Conservation (phyloP, 2,888 invertebrate genomes). For the Diploptera punctata region DNA sequence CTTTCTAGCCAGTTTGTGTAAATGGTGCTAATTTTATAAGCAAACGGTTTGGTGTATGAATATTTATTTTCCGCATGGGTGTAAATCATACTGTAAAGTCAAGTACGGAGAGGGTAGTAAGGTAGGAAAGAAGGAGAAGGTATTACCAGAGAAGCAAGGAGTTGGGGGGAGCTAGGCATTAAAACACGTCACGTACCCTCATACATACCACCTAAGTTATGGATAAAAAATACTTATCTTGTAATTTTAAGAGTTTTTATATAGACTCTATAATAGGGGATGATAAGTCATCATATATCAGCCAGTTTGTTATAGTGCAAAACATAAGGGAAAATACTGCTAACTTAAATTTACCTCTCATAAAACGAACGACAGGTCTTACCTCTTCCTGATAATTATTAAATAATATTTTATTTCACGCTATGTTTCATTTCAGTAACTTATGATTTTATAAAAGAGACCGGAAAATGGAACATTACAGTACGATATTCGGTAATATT, state of each 20-base stretch:
- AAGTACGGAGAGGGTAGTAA: constrained; percentile 20
- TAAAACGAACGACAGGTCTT: too few species aligned
- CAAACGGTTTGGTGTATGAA: constrained; percentile 28
- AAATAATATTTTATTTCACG: too few species aligned
- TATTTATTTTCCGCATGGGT: constrained; percentile 21
- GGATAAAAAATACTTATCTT: constrained; percentile 7
- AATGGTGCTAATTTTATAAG: constrained; percentile 27
- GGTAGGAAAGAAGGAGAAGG: background rate
- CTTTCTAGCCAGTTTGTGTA: constrained; percentile 17
- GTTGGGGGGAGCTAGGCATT: background rate
- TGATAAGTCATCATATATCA: background rate
- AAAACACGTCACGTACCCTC: constrained; percentile 25
- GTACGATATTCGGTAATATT: too few species aligned
- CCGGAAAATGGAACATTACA: too few species aligned
- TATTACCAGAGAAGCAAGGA: background rate
- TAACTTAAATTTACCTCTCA: too few species aligned
- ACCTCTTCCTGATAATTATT: too few species aligned
- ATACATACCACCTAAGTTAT: constrained; percentile 1
- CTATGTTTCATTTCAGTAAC: too few species aligned
- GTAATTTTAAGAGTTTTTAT: constrained; percentile 17
- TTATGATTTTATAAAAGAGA: too few species aligned
- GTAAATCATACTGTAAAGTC: constrained; percentile 24
- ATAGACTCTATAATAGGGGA: background rate
- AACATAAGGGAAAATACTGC: too few species aligned
- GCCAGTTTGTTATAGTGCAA: too few species aligned